Evolutionary conservation across 2,888 invertebrate species (phyloP), one percentile per base, ranked within the genome.

Genomic region (Lochmaea capreae): DNA sequence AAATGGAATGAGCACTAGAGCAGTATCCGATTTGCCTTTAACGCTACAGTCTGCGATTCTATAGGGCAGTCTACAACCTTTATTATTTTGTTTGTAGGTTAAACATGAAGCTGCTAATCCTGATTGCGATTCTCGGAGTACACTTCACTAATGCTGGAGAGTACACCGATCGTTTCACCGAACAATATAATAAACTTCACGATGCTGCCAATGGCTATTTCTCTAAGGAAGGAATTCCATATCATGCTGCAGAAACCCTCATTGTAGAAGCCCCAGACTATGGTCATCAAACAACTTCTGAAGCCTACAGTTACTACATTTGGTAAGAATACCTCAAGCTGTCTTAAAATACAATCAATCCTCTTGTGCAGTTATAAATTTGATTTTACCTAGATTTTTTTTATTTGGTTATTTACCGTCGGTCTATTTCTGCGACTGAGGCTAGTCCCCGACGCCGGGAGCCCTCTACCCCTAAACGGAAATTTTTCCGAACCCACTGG

Each of bases 221-320:
- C 52, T 80, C 79, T n/a, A 71, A 71, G 12, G 69, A 77, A 65
- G 79, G 79, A 46, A 75, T 81, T 22, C 81, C 81, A 10, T 81
- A 80, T 68, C 81, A 81, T 65, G 63, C 79, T n/a, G 76, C 78
- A 9, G 81, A 81, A 76, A 81, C 81, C 10, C 65, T 81, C 54
- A 78, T 81, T 26, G 79, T 80, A 3, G 80, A 80, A 63, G 80
- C 80, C 10, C 80, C 81, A 14, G 81, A 80, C 61, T 71, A 80
- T 49, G 81, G 81, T 8, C 80, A 81, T 62, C 77, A 81, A 76
- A 80, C 79, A 9, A 81, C 81, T 18, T 81, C 81, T 9, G 81
- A 81, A 73, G 81, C 80, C 9, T 78, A 68, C 77, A 80, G 79
- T 75, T 81, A 79, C 65, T 79, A 75, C 26, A 16, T 78, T 16